A percentile compares a stretch with the other conserved stretches of the same genome.
Evolutionary conservation across 2,113 vertebrate species (phyloP).

Genomic region (Copsychus sechellarum): DNA sequence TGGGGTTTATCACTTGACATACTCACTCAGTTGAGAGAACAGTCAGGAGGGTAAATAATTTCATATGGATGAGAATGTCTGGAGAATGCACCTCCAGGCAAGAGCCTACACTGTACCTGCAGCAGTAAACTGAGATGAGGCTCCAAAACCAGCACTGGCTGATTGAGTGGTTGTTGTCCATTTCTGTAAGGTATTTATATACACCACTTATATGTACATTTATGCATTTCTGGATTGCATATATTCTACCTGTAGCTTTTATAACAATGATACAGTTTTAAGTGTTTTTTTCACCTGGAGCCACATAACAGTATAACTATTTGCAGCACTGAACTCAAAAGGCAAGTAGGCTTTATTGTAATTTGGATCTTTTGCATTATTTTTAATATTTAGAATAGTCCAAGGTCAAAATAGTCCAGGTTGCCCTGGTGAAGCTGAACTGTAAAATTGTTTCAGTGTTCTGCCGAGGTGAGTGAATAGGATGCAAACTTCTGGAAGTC

Average conservation of each 20-base stretch:
- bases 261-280: background rate
- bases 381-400: background rate
- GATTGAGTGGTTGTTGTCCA: background rate
- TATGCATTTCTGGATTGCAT: background rate
- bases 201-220: background rate
- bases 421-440: background rate
- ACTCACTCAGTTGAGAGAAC: background rate
- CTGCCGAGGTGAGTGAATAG: background rate
- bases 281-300: background rate
- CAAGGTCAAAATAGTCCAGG: background rate
- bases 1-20: background rate
- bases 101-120: background rate
- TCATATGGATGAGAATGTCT: background rate
- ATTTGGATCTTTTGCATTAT: background rate
- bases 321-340: background rate
- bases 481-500: background rate
- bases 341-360: background rate
- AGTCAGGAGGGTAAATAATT: background rate
- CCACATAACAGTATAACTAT: background rate
- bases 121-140: background rate
- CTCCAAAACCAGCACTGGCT: background rate
- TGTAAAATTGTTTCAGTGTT: background rate
- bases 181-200: background rate
- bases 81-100: background rate
- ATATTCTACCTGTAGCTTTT: background rate